Base-by-base conservation (phyloP, 92 coral and sea anemone species). In the Heteractis magnifica region DNA sequence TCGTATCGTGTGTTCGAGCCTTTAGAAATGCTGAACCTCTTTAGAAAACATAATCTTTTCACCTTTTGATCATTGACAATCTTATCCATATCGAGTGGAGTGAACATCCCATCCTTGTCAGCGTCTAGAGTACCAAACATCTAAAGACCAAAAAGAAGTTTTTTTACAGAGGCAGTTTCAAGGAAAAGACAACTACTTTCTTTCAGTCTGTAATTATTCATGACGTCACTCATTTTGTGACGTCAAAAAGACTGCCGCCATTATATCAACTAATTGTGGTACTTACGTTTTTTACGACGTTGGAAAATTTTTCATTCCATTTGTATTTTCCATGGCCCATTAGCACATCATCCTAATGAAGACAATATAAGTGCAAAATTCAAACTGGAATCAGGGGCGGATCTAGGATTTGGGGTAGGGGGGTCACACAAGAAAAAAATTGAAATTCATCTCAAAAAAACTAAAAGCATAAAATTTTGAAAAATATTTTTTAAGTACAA, bases 91-190 rank as follows among this genome's bases (percentile, higher is more conserved):
- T 89, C 92, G 15, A 49, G 18, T 6, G 10, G 9, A 26, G 86
- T 79, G 52, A 86, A 72, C 52, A 77, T 8, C 4, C 90, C 92
- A 82, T 86, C 84, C 5, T 86, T 86, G 65, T 89, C 86, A 19
- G 58, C 44, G 65, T 89, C 92, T 51, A 89, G 65, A 10, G 60
- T 82, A n/a, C 78, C 90, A 82, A 89, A 89, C 82, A 89, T 72
- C 92, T 89, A 76, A 41, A 73, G 62, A 15, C 23, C 71, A 77
- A 82, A 52, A 56, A 52, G 65, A 19, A 68, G 58, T 15, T 34
- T 15, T 44, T 19, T 11, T 9, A 4, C 0, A 4, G 78, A 21
- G 6, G 79, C 16, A 51, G 51, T 18, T 48, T 44, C 23, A 76
- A 76, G 5, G 9, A 19, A 6, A 11, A 72, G 14, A 72, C 4